These are phyloP conservation scores for Hypanus sabinus DNA, from an alignment of 2,113 vertebrate genomes.

Conservation along the genomic window DNA sequence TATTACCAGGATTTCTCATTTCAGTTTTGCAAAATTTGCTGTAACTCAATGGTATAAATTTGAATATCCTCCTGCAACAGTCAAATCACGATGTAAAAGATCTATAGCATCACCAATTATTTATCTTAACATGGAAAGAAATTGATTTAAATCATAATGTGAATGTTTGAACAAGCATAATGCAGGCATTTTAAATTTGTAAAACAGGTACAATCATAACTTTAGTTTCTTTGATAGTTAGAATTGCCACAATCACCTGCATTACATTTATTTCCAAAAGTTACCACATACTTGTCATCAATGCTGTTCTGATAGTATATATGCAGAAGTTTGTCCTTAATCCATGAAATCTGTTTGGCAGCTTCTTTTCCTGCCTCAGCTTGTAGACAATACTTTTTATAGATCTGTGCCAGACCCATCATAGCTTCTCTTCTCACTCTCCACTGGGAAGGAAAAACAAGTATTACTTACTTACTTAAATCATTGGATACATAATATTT, in stretches of 20 bases:
- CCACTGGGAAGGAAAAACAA: slow-evolving; percentile 63
- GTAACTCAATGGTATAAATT: neutral
- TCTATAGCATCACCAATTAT: neutral
- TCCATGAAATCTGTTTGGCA: slow-evolving; percentile 96
- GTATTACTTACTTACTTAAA: no score
- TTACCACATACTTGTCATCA: slow-evolving; percentile 78
- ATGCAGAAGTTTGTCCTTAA: slow-evolving; percentile 95
- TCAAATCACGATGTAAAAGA: neutral
- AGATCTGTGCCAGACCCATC: slow-evolving; percentile 97
- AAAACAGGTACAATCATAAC: neutral
- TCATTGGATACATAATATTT: no score
- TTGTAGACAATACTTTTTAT: slow-evolving; percentile 93
- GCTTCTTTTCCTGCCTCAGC: slow-evolving; percentile 91
- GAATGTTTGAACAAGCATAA: neutral
- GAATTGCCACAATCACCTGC: neutral
- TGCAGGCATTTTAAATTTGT: neutral
- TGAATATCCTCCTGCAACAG: neutral
- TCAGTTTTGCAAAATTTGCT: neutral
- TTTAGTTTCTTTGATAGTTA: neutral
- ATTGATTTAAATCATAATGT: neutral
- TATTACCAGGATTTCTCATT: neutral
- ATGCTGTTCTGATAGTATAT: slow-evolving; percentile 99
- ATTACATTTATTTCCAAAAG: neutral
- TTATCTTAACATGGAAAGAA: neutral
- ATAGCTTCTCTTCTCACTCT: slow-evolving; percentile 96